These are phyloP conservation scores for Python bivittatus DNA, from an alignment of 2,113 vertebrate species.

Conservation along the genomic window DNA sequence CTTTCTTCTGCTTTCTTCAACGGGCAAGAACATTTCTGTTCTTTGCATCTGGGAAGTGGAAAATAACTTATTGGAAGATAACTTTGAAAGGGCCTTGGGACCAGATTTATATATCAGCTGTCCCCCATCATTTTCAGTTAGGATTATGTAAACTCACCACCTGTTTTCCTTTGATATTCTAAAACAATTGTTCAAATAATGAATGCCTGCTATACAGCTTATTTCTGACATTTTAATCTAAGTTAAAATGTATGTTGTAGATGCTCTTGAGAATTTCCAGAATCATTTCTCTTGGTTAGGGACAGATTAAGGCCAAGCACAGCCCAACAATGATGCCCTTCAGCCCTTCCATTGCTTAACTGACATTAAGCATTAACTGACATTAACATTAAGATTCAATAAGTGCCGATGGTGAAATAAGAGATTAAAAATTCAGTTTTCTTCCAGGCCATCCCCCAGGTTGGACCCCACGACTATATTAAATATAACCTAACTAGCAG, in stretches of 20 bases:
- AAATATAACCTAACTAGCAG: not conserved
- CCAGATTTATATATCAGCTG: not conserved
- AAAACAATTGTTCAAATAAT: not conserved
- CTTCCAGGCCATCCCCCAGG: not conserved
- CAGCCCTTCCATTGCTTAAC: not conserved
- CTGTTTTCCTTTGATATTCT: not conserved
- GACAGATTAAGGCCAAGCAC: not conserved
- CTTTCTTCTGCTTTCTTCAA: not conserved
- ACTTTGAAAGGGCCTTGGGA: not conserved
- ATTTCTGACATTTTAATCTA: not conserved
- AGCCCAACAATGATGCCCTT: fast-evolving
- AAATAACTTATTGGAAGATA: not conserved
- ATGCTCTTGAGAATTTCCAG: not conserved
- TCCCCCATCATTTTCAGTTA: not conserved
- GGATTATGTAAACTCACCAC: not conserved
- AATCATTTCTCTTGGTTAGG: not conserved
- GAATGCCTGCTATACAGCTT: not conserved
- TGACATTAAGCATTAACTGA: not conserved
- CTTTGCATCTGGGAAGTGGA: not conserved
- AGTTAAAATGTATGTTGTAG: not conserved
- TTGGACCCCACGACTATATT: not conserved
- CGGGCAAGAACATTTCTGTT: not conserved
- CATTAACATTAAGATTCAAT: not conserved
- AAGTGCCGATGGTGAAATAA: not conserved
- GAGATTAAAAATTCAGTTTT: not conserved